phyloP scores from a whole-genome alignment of 2,888 invertebrate species.

The Cataglyphis livida region DNA sequence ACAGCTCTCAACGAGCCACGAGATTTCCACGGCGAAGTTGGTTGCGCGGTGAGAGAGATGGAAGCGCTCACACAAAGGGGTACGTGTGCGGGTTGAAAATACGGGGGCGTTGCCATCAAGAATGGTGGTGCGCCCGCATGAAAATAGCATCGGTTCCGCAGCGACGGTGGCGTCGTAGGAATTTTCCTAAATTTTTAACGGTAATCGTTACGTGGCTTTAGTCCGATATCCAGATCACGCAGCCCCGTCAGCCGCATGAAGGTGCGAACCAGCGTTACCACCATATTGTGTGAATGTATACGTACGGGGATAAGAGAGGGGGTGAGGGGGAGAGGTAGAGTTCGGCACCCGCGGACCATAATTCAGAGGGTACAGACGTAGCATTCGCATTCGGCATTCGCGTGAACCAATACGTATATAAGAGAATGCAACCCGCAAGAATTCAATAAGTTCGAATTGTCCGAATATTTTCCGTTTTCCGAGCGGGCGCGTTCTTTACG shows the following conservation, averaged over 20 bases:
- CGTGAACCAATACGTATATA: constrained; percentile 17
- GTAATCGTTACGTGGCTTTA: constrained; percentile 70
- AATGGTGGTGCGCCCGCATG: constrained; percentile 50
- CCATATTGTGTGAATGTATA: constrained; percentile 8
- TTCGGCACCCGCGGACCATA: constrained; percentile 50
- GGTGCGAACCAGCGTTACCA: constrained; percentile 11
- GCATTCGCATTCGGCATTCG: neutral
- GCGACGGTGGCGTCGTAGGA: constrained; percentile 48
- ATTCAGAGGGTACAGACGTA: constrained; percentile 52
- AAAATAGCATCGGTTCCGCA: constrained; percentile 68
- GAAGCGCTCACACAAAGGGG: constrained; percentile 52
- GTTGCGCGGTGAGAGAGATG: neutral
- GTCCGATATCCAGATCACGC: constrained; percentile 74
- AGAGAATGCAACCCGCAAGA: constrained; percentile 57
- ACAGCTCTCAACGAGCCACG: constrained; percentile 36
- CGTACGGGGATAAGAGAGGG: neutral
- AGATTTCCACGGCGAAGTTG: constrained; percentile 37
- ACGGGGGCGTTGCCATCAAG: constrained; percentile 26
- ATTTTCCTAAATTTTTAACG: constrained; percentile 76
- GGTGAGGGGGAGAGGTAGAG: neutral
- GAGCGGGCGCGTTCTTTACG: constrained; percentile 31
- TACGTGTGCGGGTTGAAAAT: constrained; percentile 69
- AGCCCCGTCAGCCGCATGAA: constrained; percentile 49
- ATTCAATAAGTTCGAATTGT: constrained; percentile 70
- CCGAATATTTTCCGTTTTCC: constrained; percentile 56